These are phyloP conservation scores for Phrynosoma blainvillii DNA, from an alignment of 2,113 vertebrate species.

Conservation along the genomic window DNA sequence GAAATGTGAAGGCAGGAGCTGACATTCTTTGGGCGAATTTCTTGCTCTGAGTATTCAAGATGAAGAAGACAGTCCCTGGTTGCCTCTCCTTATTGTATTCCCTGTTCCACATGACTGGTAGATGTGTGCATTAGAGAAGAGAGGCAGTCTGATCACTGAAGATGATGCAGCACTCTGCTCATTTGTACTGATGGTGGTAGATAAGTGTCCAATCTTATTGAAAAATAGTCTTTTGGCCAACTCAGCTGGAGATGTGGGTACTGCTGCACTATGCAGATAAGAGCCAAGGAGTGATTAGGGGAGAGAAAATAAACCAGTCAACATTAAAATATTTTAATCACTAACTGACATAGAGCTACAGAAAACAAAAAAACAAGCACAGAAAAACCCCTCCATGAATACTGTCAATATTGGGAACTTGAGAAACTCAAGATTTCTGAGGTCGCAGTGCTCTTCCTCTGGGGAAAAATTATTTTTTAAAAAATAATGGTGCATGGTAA, in stretches of 20 bases:
- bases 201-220: constrained; percentile 47
- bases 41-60: background rate
- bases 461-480: background rate
- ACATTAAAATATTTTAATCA: background rate
- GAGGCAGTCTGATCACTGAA: constrained; percentile 37
- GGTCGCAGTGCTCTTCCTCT: background rate
- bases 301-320: background rate
- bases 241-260: constrained; percentile 14
- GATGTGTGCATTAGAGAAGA: constrained; percentile 38
- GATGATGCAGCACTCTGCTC: constrained; percentile 28
- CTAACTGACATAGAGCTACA: background rate
- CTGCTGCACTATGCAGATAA: constrained; percentile 47
- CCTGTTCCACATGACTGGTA: background rate
- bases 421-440: background rate
- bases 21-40: background rate
- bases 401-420: too few species aligned
- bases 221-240: constrained; percentile 6
- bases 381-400: background rate
- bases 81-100: background rate
- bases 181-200: background rate
- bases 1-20: background rate
- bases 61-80: background rate
- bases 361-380: background rate
- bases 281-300: background rate
- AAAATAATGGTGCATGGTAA: background rate